Base-by-base conservation (phyloP, 2,888 invertebrate genomes). In the Antitype chi region DNA sequence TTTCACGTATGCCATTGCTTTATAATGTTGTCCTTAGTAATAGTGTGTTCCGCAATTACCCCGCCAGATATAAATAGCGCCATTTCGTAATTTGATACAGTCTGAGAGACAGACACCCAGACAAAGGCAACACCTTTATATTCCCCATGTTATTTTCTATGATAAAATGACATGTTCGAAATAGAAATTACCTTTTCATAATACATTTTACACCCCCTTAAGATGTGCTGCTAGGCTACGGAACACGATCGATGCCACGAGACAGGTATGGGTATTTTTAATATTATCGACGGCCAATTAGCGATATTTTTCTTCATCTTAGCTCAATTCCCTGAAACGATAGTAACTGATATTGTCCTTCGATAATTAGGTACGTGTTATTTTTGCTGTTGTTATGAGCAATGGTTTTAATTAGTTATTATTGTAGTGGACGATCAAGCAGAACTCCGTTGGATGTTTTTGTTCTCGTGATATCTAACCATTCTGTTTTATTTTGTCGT, bases 241-340 rank as follows among this genome's bases (percentile, higher is more conserved):
- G 20, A 32, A 20, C 1, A 53, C 32, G 15, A 79, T 62, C 74
- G 70, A 70, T 80, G 49, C 52, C 55, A 69, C 15, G 66, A 69
- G 62, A 43, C 63, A 28, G 23, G 9, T 28, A 64, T 66, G 47
- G 47, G 49, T 85, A 82, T 85, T 80, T 75, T 69, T 63, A 70
- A 3, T 52, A 32, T 60, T 28, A 60, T 66, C 69, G 81, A 66
- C 23, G 23, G n/a, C 87, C 73, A 86, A 81, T 85, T 86, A 84
- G 63, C 32, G 55, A 69, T 71, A 57, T 71, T 80, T 80, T 72
- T 64, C 68, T 28, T 80, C 71, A 2, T 20, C 71, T 71, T 84
- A 69, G 9, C 69, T 70, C 70, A 74, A 83, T 25, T 67, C 59
- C 57, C 15, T 52, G 32, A 60, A 25, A 59, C 68, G 4, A 38